These are phyloP conservation scores for Tetragonula carbonaria DNA, from an alignment of 2,888 invertebrate genomes.

Conservation along the genomic window DNA sequence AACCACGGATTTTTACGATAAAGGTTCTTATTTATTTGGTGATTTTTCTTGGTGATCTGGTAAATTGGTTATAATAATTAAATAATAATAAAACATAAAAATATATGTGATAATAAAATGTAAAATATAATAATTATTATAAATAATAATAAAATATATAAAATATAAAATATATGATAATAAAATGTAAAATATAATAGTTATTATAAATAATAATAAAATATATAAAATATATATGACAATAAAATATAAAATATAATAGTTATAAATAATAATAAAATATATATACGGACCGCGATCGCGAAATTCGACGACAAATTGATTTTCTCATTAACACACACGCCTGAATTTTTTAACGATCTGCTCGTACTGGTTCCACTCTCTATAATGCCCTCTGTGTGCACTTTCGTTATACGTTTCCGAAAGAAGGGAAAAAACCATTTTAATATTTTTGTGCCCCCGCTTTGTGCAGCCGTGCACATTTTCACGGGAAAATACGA, in stretches of 20 bases:
- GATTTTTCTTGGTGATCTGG: background rate
- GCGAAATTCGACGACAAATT: background rate
- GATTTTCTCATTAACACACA: conserved; percentile 1
- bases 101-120: too few relatives aligned
- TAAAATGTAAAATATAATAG: too few relatives aligned
- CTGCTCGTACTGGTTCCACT: background rate
- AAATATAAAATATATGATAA: too few relatives aligned
- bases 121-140: background rate
- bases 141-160: too few relatives aligned
- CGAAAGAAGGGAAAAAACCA: background rate
- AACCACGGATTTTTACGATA: background rate
- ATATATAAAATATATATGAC: too few relatives aligned
- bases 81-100: too few relatives aligned
- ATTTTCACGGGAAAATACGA: conserved; percentile 26
- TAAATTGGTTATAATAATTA: background rate
- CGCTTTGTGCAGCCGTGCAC: background rate
- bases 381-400: background rate
- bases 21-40: background rate
- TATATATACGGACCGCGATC: background rate
- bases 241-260: too few relatives aligned
- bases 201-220: too few relatives aligned
- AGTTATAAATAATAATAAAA: too few relatives aligned
- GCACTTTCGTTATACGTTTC: conserved; percentile 7
- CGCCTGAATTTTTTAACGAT: conserved; percentile 4
- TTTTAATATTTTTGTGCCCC: conserved; percentile 26